Percentiles rank a stretch among this genome's conserved stretches.
phyloP scores from a whole-genome alignment of 2,797 vertebrate genomes.

The Oceanodroma leucorhoa region DNA sequence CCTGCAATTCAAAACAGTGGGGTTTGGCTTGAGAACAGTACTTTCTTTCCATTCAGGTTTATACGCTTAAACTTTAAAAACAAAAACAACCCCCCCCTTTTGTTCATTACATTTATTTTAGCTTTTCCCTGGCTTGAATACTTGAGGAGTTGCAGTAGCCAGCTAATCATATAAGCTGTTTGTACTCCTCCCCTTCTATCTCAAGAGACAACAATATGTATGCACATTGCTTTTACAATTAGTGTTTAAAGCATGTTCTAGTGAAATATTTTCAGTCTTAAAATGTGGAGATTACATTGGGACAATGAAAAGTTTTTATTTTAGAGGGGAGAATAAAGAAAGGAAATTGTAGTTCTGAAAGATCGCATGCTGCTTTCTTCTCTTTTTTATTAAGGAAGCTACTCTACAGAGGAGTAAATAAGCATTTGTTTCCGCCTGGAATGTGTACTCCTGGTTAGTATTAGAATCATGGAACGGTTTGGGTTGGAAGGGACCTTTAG shows the following conservation, averaged over 20 bases:
- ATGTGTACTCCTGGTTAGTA: neutral
- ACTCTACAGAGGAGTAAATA: neutral
- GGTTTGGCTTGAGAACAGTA: neutral
- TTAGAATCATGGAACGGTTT: neutral
- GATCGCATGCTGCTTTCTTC: neutral
- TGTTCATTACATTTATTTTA: neutral
- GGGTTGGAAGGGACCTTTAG: neutral
- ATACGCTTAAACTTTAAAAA: neutral
- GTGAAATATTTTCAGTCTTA: neutral
- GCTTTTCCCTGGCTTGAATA: neutral
- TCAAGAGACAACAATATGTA: neutral
- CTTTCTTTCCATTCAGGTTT: neutral
- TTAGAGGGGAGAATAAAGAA: neutral
- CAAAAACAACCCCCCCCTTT: neutral
- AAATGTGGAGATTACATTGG: neutral
- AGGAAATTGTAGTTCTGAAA: neutral
- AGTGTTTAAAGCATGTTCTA: neutral
- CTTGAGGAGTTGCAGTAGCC: neutral
- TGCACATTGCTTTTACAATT: neutral
- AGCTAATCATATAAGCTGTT: neutral
- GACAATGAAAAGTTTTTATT: neutral
- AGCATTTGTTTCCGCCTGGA: neutral
- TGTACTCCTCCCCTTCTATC: neutral
- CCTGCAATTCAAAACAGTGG: neutral
- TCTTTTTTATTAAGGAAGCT: neutral